Percentiles rank a stretch among this genome's conserved stretches.
phyloP scores from a whole-genome alignment of 2,797 vertebrate species.

The Clarias fuscus region DNA sequence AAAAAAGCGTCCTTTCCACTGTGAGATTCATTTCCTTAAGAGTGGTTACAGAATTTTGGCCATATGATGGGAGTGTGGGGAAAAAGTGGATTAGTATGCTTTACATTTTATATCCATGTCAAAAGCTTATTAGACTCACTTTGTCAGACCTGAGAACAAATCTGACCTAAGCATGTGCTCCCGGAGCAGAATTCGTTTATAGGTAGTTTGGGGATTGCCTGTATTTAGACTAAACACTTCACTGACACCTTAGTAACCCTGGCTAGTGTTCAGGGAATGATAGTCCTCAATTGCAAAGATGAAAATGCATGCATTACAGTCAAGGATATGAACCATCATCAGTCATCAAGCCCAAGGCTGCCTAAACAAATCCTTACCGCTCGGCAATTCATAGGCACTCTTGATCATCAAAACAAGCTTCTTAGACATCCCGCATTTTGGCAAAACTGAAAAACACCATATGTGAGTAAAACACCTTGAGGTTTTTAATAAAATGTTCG shows the following conservation, averaged over 20 bases:
- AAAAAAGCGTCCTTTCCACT: too few species aligned
- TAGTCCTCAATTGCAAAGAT: background rate
- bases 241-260: background rate
- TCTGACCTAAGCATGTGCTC: too few species aligned
- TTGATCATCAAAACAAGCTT: background rate
- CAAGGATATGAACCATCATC: background rate
- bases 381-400: background rate
- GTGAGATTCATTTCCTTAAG: too few species aligned
- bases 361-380: too few species aligned
- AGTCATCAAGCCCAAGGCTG: background rate
- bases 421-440: background rate
- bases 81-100: too few species aligned
- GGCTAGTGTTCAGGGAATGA: background rate
- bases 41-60: too few species aligned
- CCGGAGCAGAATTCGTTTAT: too few species aligned
- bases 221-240: background rate
- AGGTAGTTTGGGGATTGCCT: too few species aligned
- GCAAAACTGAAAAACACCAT: background rate
- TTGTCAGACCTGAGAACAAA: too few species aligned
- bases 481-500: background rate
- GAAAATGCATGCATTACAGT: background rate
- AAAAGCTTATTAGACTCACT: too few species aligned
- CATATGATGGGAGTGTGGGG: too few species aligned
- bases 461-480: background rate
- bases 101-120: too few species aligned